phyloP scores from a whole-genome alignment of 2,797 vertebrate genomes.

The Urosaurus nigricauda region DNA sequence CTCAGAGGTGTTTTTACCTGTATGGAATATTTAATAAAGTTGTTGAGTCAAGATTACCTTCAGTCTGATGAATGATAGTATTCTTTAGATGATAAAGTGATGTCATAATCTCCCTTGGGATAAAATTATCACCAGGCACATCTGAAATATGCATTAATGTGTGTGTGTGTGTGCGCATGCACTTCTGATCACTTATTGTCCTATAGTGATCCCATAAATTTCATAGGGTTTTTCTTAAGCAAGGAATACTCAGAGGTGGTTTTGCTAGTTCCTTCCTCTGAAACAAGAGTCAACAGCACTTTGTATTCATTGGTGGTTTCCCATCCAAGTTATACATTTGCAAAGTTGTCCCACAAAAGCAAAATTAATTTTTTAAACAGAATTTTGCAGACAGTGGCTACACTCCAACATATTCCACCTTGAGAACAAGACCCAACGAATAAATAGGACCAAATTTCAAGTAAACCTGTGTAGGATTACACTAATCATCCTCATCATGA shows the following conservation, averaged over 20 bases:
- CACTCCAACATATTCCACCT: background rate
- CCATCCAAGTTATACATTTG: background rate
- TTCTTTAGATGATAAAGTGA: background rate
- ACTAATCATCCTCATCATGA: background rate
- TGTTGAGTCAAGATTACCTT: background rate
- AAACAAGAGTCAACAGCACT: too few species aligned
- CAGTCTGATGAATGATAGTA: background rate
- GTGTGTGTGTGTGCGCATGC: too few species aligned
- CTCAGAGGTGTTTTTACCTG: too few species aligned
- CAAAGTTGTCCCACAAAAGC: background rate
- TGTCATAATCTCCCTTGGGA: background rate
- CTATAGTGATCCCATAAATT: too few species aligned
- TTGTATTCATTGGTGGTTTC: too few species aligned
- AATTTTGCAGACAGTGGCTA: background rate
- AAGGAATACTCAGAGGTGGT: too few species aligned
- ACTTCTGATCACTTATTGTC: too few species aligned
- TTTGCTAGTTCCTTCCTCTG: too few species aligned
- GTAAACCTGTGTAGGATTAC: background rate
- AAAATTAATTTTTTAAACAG: background rate
- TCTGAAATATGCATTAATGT: background rate
- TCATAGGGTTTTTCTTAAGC: too few species aligned
- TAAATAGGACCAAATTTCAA: background rate
- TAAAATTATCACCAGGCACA: background rate
- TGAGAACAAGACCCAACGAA: background rate
- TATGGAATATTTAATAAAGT: background rate